Evolutionary conservation across 2,888 invertebrate genomes (phyloP).

Genomic region (Callyntrura sp.): DNA sequence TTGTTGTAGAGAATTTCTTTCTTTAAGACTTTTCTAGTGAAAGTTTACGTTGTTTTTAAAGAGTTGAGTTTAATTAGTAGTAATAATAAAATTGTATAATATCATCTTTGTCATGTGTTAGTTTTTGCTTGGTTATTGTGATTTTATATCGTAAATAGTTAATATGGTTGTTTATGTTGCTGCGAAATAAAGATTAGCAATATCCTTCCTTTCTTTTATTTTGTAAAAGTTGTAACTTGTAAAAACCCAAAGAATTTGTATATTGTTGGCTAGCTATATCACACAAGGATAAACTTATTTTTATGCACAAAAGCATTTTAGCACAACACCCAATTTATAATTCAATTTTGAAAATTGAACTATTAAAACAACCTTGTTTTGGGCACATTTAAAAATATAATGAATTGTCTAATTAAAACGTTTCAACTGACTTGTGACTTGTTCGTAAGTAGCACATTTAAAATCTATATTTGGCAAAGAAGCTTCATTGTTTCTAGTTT

Average conservation of each 20-base stretch:
- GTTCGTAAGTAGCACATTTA: slow-evolving; percentile 26
- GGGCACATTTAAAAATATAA: not conserved
- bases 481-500: slow-evolving; percentile 19
- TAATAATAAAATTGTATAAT: too few relatives aligned
- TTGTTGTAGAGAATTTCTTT: not conserved
- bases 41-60: slow-evolving; percentile 32
- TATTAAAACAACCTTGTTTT: too few relatives aligned
- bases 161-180: too few relatives aligned
- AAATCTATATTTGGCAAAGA: slow-evolving; percentile 28
- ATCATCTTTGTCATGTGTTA: too few relatives aligned
- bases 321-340: not conserved
- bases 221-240: not conserved
- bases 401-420: not conserved
- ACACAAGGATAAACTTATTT: not conserved
- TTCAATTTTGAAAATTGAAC: not conserved
- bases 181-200: not conserved
- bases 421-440: slow-evolving; percentile 11
- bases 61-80: not conserved
- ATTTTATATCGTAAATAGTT: too few relatives aligned
- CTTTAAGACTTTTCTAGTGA: not conserved
- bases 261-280: not conserved
- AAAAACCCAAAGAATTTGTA: not conserved
- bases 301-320: not conserved
- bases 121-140: too few relatives aligned
- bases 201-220: not conserved